Percentiles rank a stretch among this genome's conserved stretches.
phyloP scores from a whole-genome alignment of 1,140 invertebrate genomes.

The silkworm (Bombyx mori) region ASM3026992v2 NC_085113.1:12675501-12676000 shows the following conservation, averaged over 20 bases:
- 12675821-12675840: slow-evolving; percentile 99
- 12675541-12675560: slow-evolving; percentile 34
- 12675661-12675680: slow-evolving; percentile 14
- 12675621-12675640: slow-evolving; percentile 1
- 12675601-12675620: too few species aligned
- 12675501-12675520: not conserved
- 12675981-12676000: slow-evolving; percentile 35
- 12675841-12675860: slow-evolving; percentile 91
- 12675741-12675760: slow-evolving; percentile 24
- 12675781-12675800: slow-evolving; percentile 85
- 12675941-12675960: not conserved
- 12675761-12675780: slow-evolving; percentile 73
- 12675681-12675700: not conserved
- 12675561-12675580: slow-evolving; percentile 20
- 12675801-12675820: slow-evolving; percentile 96
- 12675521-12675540: slow-evolving; percentile 22
- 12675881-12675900: slow-evolving; percentile 63
- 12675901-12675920: slow-evolving; percentile 22
- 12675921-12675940: too few species aligned
- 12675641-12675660: slow-evolving; percentile 46
- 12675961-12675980: slow-evolving; percentile 61
- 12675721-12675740: slow-evolving; percentile 15
- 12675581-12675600: too few species aligned
- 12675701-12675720: not conserved
- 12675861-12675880: slow-evolving; percentile 32